Evolutionary conservation across 2,113 vertebrate genomes (phyloP).

Genomic region (Pao palembangensis): DNA sequence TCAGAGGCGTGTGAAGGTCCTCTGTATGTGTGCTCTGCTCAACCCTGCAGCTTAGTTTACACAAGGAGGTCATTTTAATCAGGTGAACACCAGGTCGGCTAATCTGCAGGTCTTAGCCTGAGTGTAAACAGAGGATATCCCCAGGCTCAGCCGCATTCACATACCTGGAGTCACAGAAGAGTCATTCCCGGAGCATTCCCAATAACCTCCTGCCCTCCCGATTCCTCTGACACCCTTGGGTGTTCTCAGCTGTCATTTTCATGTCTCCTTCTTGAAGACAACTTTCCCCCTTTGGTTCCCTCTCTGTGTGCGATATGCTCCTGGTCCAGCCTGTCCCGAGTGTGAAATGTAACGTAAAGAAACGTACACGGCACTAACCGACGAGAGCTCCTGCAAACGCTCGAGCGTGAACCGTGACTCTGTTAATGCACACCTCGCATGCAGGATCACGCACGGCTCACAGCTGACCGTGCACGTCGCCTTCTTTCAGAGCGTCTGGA

Average conservation of each 20-base stretch:
- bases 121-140: slow-evolving; percentile 75
- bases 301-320: background rate
- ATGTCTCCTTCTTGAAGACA: background rate
- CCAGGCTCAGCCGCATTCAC: slow-evolving; percentile 61
- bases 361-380: no score
- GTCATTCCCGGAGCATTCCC: slow-evolving; percentile 64
- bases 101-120: slow-evolving; percentile 64
- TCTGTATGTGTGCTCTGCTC: slow-evolving; percentile 31
- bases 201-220: slow-evolving; percentile 38
- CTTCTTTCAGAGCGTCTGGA: no score
- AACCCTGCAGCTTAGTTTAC: slow-evolving; percentile 63
- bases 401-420: no score
- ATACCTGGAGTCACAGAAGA: slow-evolving; percentile 70
- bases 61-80: slow-evolving; percentile 74
- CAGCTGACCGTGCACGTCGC: no score
- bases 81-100: slow-evolving; percentile 69
- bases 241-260: slow-evolving; percentile 10
- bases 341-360: no score
- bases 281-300: background rate
- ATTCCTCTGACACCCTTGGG: slow-evolving; percentile 7
- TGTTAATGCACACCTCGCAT: no score
- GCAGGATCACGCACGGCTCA: no score
- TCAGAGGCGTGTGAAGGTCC: slow-evolving; percentile 50
- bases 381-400: no score
- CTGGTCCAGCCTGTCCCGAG: no score